Evolutionary conservation across 30 jellyfish, hydroid and myxozoan genomes (phyloP).

Genomic region (Chironex yamaguchii): DNA sequence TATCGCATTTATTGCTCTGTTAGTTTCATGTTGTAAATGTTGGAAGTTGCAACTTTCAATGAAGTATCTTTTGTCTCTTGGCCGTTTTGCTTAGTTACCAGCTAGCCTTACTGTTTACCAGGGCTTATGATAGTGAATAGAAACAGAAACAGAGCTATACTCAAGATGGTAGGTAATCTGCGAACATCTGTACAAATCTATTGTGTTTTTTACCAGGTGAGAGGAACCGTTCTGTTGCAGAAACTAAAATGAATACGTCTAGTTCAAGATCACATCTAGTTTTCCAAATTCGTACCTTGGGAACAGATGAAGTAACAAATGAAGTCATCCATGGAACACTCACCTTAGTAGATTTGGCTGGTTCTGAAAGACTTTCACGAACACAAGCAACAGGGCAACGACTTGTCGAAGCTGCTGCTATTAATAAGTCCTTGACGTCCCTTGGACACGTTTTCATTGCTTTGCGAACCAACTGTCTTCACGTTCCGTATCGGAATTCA

Average conservation of each 20-base stretch:
- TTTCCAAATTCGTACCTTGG: background rate
- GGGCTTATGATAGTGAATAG: too few relatives aligned
- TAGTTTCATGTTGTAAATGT: too few relatives aligned
- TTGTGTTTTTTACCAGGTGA: background rate
- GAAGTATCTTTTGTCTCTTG: too few relatives aligned
- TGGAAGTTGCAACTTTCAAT: too few relatives aligned
- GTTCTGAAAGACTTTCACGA: background rate
- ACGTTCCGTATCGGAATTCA: background rate
- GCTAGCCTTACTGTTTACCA: too few relatives aligned
- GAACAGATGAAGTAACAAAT: background rate
- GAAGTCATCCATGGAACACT: background rate
- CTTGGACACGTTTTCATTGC: background rate
- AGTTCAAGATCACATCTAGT: background rate
- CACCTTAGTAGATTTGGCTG: background rate
- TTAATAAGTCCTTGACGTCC: background rate
- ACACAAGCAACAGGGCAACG: background rate
- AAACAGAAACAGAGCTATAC: too few relatives aligned
- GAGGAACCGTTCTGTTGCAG: background rate
- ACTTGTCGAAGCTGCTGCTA: background rate
- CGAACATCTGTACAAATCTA: too few relatives aligned
- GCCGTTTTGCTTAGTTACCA: too few relatives aligned
- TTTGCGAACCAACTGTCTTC: background rate
- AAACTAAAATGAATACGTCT: background rate
- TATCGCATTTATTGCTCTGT: too few relatives aligned
- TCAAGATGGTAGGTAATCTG: too few relatives aligned